A percentile compares a stretch with the other conserved stretches of the same genome.
Evolutionary conservation across 2,113 vertebrate genomes (phyloP).

Genomic region (Tachysurus fulvidraco): DNA sequence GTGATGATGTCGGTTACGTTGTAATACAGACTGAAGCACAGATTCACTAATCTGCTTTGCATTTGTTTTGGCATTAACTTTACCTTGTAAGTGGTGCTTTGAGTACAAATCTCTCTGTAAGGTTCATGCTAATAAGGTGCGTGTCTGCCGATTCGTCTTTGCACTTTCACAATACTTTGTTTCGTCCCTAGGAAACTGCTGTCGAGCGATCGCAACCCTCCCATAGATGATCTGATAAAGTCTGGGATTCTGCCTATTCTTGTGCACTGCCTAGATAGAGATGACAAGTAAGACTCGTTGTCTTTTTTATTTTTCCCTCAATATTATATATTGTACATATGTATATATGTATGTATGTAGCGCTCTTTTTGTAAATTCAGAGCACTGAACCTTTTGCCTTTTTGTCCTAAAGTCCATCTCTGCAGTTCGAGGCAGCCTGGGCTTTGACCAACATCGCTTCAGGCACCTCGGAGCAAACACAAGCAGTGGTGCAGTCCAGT

Average conservation of each 20-base stretch:
- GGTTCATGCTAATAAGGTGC: not conserved
- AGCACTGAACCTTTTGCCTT: not conserved
- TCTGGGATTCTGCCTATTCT: slow-evolving; percentile 98
- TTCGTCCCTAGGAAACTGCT: slow-evolving; percentile 85
- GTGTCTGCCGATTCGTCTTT: slow-evolving; percentile 13
- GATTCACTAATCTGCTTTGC: not conserved
- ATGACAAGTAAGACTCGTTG: slow-evolving; percentile 89
- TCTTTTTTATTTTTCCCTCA: too few relatives aligned
- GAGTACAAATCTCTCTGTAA: not conserved
- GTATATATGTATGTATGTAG: not conserved
- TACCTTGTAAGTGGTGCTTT: not conserved
- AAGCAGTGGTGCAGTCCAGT: slow-evolving; percentile 98
- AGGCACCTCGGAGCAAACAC: slow-evolving; percentile 97
- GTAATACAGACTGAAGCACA: not conserved
- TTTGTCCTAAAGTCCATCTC: slow-evolving; percentile 82
- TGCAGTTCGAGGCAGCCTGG: slow-evolving; percentile 99
- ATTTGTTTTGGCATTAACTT: not conserved
- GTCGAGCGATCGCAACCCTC: slow-evolving; percentile 98
- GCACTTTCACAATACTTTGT: not conserved
- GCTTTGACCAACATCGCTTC: slow-evolving; percentile 98
- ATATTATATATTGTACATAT: too few relatives aligned
- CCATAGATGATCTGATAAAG: slow-evolving; percentile 97
- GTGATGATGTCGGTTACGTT: not conserved
- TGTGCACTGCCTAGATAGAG: slow-evolving; percentile 98
- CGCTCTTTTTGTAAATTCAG: too few relatives aligned